Base-by-base conservation (phyloP, 2,113 vertebrate species). In the Pardalotus punctatus region DNA sequence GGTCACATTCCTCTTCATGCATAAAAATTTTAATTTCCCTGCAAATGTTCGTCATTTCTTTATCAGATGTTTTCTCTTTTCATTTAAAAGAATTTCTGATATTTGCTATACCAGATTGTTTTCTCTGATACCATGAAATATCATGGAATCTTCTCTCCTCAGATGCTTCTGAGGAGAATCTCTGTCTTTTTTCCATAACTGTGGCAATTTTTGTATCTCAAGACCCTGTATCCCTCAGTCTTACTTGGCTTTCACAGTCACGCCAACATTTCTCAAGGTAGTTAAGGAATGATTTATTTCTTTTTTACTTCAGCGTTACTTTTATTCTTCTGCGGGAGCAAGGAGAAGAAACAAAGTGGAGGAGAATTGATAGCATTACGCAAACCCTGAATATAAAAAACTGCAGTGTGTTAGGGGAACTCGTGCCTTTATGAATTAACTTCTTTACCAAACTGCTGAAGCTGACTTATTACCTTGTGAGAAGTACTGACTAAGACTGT, bases 391-490 rank as follows among this genome's bases (percentile, higher is more conserved):
- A 73, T 86, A 70, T 93, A 83, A 90, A 86, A 23, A 90, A 64
- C 85, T 94, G 93, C 38, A 36, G 20, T 6, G 4, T 33, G 64
- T 78, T 90, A 36, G 29, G 67, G 93, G 78, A 94, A 36, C 61
- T 90, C 53, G 57, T 76, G 61, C 35, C 89, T 87, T 93, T 88
- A 71, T 91, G 81, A 94, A 88, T 89, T 87, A 86, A 88, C 78
- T 96, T 31, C 58, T 78, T 93, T 90, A 92, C 51, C 43, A 54
- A 79, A 91, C 48, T 61, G 56, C 43, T 81, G 76, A 83, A 66
- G 47, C 67, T 80, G 72, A 92, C 91, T 87, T 94, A 93, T 67
- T 93, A 65, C 81, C 29, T 69, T 69, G 7, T 47, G 74, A 93
- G 81, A 77, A 91, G 50, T 67, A 90, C 66, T 86, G 77, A 56